Evolutionary conservation across 2,113 vertebrate species (phyloP).

Genomic region (Clinocottus analis): DNA sequence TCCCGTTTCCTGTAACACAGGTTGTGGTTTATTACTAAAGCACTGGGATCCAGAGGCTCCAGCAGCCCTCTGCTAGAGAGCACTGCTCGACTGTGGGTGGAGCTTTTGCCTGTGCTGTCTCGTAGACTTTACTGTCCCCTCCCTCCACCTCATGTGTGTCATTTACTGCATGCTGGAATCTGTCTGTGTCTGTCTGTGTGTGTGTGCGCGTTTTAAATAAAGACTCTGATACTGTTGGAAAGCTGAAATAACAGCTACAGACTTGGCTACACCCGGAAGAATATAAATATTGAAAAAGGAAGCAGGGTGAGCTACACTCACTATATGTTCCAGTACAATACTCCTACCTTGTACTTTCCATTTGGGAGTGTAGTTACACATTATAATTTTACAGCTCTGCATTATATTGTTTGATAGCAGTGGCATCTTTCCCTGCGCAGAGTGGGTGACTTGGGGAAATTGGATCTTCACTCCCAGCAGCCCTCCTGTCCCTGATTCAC

Average conservation of each 20-base stretch:
- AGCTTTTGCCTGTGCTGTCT: constrained; percentile 47
- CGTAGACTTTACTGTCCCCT: constrained; percentile 35
- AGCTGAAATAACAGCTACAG: constrained; percentile 36
- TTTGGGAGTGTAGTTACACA: neutral
- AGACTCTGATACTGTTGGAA: too few species aligned
- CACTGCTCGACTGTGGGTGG: constrained; percentile 43
- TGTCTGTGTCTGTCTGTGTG: constrained; percentile 7
- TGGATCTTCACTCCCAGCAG: constrained; percentile 51
- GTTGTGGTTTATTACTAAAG: neutral
- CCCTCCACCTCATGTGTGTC: constrained; percentile 38
- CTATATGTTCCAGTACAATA: neutral
- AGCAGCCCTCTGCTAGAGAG: constrained; percentile 38
- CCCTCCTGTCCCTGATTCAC: constrained; percentile 62
- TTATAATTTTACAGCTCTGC: constrained; percentile 22
- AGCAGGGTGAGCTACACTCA: constrained; percentile 1
- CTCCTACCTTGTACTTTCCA: neutral
- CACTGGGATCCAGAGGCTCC: constrained; percentile 17
- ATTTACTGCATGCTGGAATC: constrained; percentile 61
- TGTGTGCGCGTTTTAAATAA: constrained; percentile 1
- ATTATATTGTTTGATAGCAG: constrained; percentile 12
- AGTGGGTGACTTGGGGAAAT: constrained; percentile 62
- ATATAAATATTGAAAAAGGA: constrained; percentile 56
- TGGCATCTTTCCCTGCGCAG: constrained; percentile 20
- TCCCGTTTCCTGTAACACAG: neutral
- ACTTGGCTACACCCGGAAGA: constrained; percentile 36